Conservation (phyloP, 2,888 invertebrate species). For the Nephrotoma guestfalica region DNA sequence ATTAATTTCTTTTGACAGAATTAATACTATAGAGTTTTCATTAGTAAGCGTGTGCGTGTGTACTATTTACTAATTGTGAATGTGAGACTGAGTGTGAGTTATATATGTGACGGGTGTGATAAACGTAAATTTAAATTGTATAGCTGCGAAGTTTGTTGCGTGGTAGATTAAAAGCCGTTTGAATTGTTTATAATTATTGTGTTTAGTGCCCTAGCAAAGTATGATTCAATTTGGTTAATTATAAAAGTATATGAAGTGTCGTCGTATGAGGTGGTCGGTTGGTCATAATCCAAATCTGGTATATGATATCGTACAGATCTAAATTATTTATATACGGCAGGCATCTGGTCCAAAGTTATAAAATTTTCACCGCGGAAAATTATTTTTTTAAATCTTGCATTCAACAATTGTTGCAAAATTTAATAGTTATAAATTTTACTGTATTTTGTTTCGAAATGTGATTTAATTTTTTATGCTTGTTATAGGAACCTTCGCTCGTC, state of each 20-base stretch:
- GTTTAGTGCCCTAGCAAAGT: background rate
- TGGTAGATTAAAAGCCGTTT: background rate
- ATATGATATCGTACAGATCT: no score
- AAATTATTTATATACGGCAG: no score
- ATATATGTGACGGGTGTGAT: background rate
- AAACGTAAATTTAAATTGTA: background rate
- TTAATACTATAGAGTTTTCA: background rate
- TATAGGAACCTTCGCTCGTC: no score
- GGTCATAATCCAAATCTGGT: background rate
- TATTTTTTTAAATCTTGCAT: no score
- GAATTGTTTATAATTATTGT: background rate
- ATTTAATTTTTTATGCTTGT: no score
- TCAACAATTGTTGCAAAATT: no score
- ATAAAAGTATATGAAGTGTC: background rate
- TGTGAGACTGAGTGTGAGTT: background rate
- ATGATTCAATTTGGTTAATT: background rate
- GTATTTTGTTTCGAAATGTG: no score
- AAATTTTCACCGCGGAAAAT: no score
- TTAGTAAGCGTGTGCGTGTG: background rate
- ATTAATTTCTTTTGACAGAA: background rate
- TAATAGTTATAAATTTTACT: no score
- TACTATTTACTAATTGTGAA: background rate
- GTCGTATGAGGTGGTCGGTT: background rate
- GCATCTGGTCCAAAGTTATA: no score
- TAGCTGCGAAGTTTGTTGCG: background rate